Conservation (phyloP, 1,140 invertebrate species). For the Pogonus chalceus region DNA sequence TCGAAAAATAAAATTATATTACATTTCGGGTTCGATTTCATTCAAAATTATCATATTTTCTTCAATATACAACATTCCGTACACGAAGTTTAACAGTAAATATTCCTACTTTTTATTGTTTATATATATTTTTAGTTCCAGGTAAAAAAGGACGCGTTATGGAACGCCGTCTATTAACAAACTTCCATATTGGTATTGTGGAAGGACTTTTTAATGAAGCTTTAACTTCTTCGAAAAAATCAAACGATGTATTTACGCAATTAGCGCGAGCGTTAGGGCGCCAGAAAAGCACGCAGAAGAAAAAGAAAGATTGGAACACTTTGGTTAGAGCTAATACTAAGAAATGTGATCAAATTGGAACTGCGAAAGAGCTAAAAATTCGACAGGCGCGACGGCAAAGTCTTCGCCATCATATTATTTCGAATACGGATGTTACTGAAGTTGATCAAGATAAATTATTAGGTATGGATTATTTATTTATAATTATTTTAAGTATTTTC, state of each 20-base stretch:
- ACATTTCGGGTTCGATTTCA: too few relatives aligned
- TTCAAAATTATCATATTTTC: too few relatives aligned
- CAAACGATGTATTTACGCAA: slow-evolving; percentile 70
- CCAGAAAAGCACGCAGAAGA: slow-evolving; percentile 45
- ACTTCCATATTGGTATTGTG: slow-evolving; percentile 81
- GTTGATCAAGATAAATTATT: slow-evolving; percentile 59
- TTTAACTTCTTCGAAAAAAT: slow-evolving; percentile 51
- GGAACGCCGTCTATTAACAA: slow-evolving; percentile 75
- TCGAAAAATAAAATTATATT: too few relatives aligned
- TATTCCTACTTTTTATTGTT: too few relatives aligned
- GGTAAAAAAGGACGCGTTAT: slow-evolving; percentile 77
- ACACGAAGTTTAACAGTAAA: too few relatives aligned
- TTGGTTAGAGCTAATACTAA: slow-evolving; percentile 60
- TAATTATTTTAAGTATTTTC: slow-evolving; percentile 4
- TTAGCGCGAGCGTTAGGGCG: slow-evolving; percentile 64
- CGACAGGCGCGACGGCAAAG: slow-evolving; percentile 53
- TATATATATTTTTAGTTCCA: slow-evolving; percentile 42
- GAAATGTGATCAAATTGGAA: slow-evolving; percentile 65
- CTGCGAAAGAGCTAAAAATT: slow-evolving; percentile 50
- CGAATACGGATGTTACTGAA: slow-evolving; percentile 47
- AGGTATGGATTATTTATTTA: slow-evolving; percentile 33
- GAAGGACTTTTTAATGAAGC: slow-evolving; percentile 70
- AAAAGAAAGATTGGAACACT: slow-evolving; percentile 77
- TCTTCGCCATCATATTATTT: slow-evolving; percentile 50
- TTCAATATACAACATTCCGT: too few relatives aligned